Evolutionary conservation across 2,888 invertebrate genomes (phyloP).

Genomic region (Eilema caniola): DNA sequence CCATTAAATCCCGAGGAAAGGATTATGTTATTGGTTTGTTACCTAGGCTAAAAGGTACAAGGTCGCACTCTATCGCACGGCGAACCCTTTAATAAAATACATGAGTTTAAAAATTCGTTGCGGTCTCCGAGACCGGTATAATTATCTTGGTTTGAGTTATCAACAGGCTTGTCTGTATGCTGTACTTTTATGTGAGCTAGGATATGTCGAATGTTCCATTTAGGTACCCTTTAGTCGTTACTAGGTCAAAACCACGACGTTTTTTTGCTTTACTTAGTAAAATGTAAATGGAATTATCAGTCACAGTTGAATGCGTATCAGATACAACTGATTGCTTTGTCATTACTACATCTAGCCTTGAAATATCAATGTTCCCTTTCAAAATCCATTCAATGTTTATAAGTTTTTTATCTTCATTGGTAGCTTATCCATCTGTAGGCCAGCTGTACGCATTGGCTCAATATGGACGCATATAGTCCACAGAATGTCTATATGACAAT

Average conservation of each 20-base stretch:
- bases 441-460: not conserved
- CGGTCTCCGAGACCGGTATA: too few relatives aligned
- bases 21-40: too few relatives aligned
- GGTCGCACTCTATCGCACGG: too few relatives aligned
- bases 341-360: slow-evolving; percentile 7
- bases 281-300: not conserved
- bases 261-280: not conserved
- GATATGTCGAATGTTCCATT: too few relatives aligned
- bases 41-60: too few relatives aligned
- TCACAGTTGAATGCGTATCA: slow-evolving; percentile 10
- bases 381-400: not conserved
- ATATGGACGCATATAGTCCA: not conserved
- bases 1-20: too few relatives aligned
- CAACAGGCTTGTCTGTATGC: too few relatives aligned
- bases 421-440: not conserved
- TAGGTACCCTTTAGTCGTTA: not conserved
- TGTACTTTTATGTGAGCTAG: too few relatives aligned
- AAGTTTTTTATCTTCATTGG: not conserved
- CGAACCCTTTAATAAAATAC: too few relatives aligned
- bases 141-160: too few relatives aligned
- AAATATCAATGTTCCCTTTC: too few relatives aligned
- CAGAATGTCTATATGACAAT: not conserved
- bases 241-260: not conserved
- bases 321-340: not conserved
- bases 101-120: too few relatives aligned